Evolutionary conservation across 2,888 invertebrate genomes (phyloP).

Genomic region (Sesia bembeciformis): DNA sequence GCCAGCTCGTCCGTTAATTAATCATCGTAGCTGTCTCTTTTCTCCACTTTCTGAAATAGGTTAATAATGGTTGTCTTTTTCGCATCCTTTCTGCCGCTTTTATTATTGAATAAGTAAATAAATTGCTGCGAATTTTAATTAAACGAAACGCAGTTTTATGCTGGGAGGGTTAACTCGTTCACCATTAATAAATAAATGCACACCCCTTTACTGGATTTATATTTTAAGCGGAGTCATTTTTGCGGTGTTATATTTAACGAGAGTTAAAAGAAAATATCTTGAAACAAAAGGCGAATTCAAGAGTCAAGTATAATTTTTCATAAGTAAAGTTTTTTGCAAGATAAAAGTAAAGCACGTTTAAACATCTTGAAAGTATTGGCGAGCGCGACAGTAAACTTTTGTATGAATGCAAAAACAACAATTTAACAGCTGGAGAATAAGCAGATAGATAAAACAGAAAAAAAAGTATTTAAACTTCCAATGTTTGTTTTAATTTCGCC

Average conservation of each 20-base stretch:
- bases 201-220: not conserved
- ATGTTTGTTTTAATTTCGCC: constrained; percentile 31
- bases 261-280: not conserved
- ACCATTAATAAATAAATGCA: not conserved
- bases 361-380: constrained; percentile 3
- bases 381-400: constrained; percentile 3
- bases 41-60: constrained; percentile 50
- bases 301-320: not conserved
- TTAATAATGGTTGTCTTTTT: constrained; percentile 56
- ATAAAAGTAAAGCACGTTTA: constrained; percentile 21
- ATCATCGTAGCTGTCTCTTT: constrained; percentile 51
- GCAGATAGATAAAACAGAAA: constrained; percentile 11
- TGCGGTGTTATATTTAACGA: not conserved
- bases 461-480: constrained; percentile 18
- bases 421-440: constrained; percentile 5
- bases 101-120: constrained; percentile 54
- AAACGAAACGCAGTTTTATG: not conserved
- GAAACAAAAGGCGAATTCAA: not conserved
- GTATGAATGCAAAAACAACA: constrained; percentile 13
- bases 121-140: constrained; percentile 16
- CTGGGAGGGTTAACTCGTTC: not conserved
- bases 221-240: not conserved
- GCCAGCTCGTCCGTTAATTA: constrained; percentile 53
- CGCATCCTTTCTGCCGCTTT: constrained; percentile 40
- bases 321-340: not conserved